Conservation (phyloP, 2,797 vertebrate species). For the Pangasius mekongensis region DNA sequence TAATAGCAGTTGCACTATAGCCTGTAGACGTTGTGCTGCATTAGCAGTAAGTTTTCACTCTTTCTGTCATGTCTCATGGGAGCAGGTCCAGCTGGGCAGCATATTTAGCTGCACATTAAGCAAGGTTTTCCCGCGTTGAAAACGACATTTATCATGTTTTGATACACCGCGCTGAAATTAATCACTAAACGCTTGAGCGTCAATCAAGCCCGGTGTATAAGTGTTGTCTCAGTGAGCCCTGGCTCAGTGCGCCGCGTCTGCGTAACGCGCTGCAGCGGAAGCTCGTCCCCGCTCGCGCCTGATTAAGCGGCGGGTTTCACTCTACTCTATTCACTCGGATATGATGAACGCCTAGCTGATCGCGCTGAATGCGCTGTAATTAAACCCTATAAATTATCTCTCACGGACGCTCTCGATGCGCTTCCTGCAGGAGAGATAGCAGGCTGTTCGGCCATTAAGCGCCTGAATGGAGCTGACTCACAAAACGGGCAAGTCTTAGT, state of each 20-base stretch:
- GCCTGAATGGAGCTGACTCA: constrained; percentile 80
- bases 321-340: constrained; percentile 81
- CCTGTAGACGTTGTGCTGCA: background rate
- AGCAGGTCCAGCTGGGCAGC: background rate
- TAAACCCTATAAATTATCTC: constrained; percentile 93
- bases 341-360: constrained; percentile 89
- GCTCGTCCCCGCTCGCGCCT: constrained; percentile 75
- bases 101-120: constrained; percentile 21
- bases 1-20: background rate
- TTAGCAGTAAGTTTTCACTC: background rate
- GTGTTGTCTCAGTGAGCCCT: constrained; percentile 79
- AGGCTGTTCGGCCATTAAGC: constrained; percentile 80
- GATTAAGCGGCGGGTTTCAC: constrained; percentile 79
- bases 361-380: constrained; percentile 89
- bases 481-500: constrained; percentile 73
- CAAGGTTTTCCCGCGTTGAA: background rate
- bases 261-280: background rate
- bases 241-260: constrained; percentile 1
- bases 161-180: constrained; percentile 80
- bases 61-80: constrained; percentile 15
- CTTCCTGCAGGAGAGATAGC: constrained; percentile 88
- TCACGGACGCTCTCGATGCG: constrained; percentile 78
- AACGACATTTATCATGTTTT: constrained; percentile 50
- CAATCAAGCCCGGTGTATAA: constrained; percentile 86
- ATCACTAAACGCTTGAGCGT: constrained; percentile 84